Base-by-base conservation (phyloP, 2,113 vertebrate species). In the Amphiprion percula region DNA sequence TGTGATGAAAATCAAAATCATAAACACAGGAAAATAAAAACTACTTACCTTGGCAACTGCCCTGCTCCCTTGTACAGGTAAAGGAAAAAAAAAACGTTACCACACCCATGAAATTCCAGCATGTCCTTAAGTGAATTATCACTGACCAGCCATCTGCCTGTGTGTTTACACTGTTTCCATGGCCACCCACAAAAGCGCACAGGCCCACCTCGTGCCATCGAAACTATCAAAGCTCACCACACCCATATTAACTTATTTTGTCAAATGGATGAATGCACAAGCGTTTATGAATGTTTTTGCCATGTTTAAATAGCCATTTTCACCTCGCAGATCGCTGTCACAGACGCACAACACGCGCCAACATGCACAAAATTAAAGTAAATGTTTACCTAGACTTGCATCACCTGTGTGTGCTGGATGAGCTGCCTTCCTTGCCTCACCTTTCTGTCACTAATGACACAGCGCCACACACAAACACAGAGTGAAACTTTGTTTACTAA, bases 91-190 rank as follows among this genome's bases (percentile, higher is more conserved):
- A 75, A 60, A 49, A 39, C 1, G 5, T 17, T 16, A 74, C 86
- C 91, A 63, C 87, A 68, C 85, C 91, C 80, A 71, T 63, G 66
- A 83, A 79, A 88, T 88, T 88, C 86, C 84, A 79, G 49, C 71
- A 30, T 46, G 55, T 49, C 37, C 58, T 90, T 11, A 0, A 39
- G 56, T 88, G 72, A 85, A 84, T 76, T 87, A 88, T 82, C 26
- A 68, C 79, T 90, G 90, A 90, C 90, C 91, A 86, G 33, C 70
- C 60, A 84, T 63, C 63, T 79, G 68, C 77, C 49, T 17, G 14
- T 72, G 53, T 91, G 86, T 93, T 92, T 82, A 88, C 68, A 53
- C 30, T 16, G 85, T 92, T 68, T 56, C 85, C 85, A 90, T 90
- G 74, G 80, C 23, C 67, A 87, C 91, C 23, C 12, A 86, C 77